Percentiles rank a stretch among this genome's conserved stretches.
phyloP scores from a whole-genome alignment of 2,888 invertebrate species.

The Chloromyia formosa region DNA sequence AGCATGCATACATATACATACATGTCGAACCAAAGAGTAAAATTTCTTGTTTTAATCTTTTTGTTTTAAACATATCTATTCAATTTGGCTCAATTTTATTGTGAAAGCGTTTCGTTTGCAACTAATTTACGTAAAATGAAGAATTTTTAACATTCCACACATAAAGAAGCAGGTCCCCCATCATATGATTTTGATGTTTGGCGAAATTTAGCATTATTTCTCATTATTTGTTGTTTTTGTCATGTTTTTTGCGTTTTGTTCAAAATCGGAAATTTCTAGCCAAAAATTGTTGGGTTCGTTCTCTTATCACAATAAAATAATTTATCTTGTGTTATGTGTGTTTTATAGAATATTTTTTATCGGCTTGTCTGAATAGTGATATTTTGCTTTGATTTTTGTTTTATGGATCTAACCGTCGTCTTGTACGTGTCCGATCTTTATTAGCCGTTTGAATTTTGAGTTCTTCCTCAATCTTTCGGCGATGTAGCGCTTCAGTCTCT shows the following conservation, averaged over 20 bases:
- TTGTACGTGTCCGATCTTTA: slow-evolving; percentile 64
- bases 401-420: slow-evolving; percentile 65
- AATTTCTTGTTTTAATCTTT: slow-evolving; percentile 33
- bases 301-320: slow-evolving; percentile 35
- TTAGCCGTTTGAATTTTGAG: slow-evolving; percentile 57
- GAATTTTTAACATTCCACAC: slow-evolving; percentile 48
- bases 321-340: background rate
- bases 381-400: slow-evolving; percentile 48
- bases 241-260: slow-evolving; percentile 20
- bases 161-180: slow-evolving; percentile 44
- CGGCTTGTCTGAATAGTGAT: slow-evolving; percentile 20
- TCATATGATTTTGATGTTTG: background rate
- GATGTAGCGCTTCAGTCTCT: slow-evolving; percentile 63
- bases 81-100: slow-evolving; percentile 41
- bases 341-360: background rate
- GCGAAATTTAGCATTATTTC: slow-evolving; percentile 26
- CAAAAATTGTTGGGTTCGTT: slow-evolving; percentile 42
- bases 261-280: slow-evolving; percentile 34
- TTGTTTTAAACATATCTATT: no score
- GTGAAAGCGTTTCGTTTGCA: slow-evolving; percentile 48
- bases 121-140: slow-evolving; percentile 45
- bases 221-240: slow-evolving; percentile 26
- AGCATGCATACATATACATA: slow-evolving; percentile 51
- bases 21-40: slow-evolving; percentile 42
- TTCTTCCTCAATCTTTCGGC: slow-evolving; percentile 52